phyloP scores from a whole-genome alignment of 2,113 vertebrate genomes.

The Cheirogaleus medius region DNA sequence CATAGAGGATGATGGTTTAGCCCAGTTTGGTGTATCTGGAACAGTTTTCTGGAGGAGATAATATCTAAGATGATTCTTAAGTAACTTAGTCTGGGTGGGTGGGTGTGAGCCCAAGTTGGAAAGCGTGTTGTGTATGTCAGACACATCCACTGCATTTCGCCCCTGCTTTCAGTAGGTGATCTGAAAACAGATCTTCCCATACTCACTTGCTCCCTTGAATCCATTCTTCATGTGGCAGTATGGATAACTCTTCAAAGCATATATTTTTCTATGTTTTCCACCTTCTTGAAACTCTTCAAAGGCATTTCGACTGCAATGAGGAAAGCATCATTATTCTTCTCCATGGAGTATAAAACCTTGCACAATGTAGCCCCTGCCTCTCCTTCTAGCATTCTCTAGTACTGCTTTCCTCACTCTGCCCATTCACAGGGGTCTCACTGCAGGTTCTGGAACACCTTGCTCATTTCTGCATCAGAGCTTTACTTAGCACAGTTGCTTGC shows the following conservation, averaged over 20 bases:
- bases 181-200: too few species aligned
- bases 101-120: not conserved
- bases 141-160: not conserved
- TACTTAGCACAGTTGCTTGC: not conserved
- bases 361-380: accelerated
- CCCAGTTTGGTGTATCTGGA: not conserved
- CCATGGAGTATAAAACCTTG: not conserved
- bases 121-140: not conserved
- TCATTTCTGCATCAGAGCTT: not conserved
- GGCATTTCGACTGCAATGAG: not conserved
- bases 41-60: not conserved
- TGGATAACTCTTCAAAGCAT: not conserved
- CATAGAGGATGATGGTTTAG: not conserved
- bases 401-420: not conserved
- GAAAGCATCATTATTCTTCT: not conserved
- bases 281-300: not conserved
- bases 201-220: not conserved
- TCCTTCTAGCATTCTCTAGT: not conserved
- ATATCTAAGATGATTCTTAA: not conserved
- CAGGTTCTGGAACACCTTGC: not conserved
- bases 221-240: not conserved
- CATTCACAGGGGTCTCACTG: not conserved
- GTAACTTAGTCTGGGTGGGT: not conserved
- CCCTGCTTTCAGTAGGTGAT: not conserved
- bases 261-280: not conserved